Conservation (phyloP, 2,797 vertebrate genomes). For the Jordanella pulchra region DNA sequence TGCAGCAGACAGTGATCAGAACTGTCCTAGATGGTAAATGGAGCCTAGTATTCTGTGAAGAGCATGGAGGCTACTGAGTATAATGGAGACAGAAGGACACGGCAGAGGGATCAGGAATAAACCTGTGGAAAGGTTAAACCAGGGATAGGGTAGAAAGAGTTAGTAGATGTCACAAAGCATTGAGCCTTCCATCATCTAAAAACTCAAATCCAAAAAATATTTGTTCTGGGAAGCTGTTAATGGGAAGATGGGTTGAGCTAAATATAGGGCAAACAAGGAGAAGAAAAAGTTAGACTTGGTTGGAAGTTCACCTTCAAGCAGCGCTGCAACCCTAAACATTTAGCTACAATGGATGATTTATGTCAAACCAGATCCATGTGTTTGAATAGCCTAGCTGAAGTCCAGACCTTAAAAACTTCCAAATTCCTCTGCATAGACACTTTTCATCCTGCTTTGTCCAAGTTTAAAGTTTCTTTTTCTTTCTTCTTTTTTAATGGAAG, state of each 20-base stretch:
- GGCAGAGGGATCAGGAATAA: background rate
- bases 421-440: too few relatives aligned
- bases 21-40: background rate
- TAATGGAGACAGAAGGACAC: background rate
- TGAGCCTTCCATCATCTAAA: background rate
- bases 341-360: too few relatives aligned
- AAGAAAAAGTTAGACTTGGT: too few relatives aligned
- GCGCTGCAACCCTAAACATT: too few relatives aligned
- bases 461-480: too few relatives aligned
- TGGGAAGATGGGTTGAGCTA: too few relatives aligned
- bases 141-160: background rate
- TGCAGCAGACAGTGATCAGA: background rate
- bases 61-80: background rate
- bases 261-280: too few relatives aligned
- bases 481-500: too few relatives aligned
- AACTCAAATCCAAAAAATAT: background rate
- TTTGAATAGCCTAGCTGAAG: background rate
- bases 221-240: too few relatives aligned
- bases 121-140: background rate
- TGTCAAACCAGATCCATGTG: too few relatives aligned
- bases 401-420: background rate
- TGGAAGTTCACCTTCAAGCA: too few relatives aligned
- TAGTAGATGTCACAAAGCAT: background rate
- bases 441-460: too few relatives aligned
- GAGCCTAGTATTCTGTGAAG: background rate